Conservation (phyloP, 2,113 vertebrate species). For the Galbula dea region DNA sequence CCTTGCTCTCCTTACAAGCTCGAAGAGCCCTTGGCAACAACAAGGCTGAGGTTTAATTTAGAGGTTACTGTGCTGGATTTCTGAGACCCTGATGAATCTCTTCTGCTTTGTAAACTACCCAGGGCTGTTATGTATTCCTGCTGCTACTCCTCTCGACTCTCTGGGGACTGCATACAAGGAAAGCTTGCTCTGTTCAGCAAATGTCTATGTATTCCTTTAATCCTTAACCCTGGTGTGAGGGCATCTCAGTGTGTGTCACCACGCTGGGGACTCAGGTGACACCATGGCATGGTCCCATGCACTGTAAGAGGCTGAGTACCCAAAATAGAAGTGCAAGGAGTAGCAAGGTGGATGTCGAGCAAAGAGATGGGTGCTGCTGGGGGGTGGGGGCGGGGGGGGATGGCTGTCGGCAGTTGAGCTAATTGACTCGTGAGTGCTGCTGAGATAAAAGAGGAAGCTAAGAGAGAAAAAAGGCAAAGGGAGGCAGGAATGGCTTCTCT, state of each 20-base stretch:
- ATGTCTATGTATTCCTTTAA: neutral
- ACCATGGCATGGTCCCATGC: fast-evolving
- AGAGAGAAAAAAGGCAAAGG: neutral
- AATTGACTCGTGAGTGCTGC: neutral
- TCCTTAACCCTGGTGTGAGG: neutral
- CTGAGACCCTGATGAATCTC: neutral
- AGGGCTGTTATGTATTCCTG: neutral
- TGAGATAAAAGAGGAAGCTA: neutral
- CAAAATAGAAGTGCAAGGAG: neutral
- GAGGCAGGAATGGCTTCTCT: neutral
- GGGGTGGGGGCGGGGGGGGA: neutral
- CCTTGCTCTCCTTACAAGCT: neutral
- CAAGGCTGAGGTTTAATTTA: neutral
- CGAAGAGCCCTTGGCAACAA: neutral
- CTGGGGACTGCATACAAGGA: neutral
- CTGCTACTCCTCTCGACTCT: neutral
- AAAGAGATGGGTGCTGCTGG: neutral
- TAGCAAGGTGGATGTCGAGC: neutral
- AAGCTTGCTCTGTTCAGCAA: neutral
- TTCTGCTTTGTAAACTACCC: neutral
- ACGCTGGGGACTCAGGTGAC: neutral
- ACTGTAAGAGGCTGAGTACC: fast-evolving
- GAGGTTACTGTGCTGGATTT: neutral
- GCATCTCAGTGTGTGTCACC: neutral
- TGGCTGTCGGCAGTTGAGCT: neutral